Evolutionary conservation across 2,113 vertebrate genomes (phyloP).

Genomic region (Tupaia chinensis): DNA sequence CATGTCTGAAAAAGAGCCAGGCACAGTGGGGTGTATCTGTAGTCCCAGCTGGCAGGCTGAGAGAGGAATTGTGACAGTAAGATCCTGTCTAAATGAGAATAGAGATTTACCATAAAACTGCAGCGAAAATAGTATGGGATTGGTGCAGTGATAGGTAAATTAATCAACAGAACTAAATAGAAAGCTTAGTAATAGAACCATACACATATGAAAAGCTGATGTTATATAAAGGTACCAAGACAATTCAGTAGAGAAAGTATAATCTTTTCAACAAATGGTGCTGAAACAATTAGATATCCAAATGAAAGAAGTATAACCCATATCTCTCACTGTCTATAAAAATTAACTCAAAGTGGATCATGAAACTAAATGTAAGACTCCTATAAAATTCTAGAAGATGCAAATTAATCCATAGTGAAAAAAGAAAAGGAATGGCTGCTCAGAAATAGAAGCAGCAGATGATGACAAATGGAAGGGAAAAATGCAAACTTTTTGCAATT

Average conservation of each 20-base stretch:
- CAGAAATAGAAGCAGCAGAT: background rate
- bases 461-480: background rate
- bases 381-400: slow-evolving; percentile 2
- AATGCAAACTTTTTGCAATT: background rate
- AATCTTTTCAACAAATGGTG: background rate
- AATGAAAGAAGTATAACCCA: background rate
- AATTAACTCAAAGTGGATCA: background rate
- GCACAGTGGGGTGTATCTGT: too few species aligned
- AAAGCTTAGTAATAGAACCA: background rate
- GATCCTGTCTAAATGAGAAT: too few species aligned
- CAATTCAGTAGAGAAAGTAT: background rate
- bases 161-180: background rate
- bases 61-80: too few species aligned
- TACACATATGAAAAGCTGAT: background rate
- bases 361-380: background rate
- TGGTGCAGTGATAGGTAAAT: background rate
- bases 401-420: background rate
- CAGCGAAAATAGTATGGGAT: background rate
- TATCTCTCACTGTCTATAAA: background rate
- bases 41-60: too few species aligned
- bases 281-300: background rate
- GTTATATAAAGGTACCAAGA: background rate
- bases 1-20: too few species aligned
- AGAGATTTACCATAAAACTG: background rate
- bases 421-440: background rate